These are phyloP conservation scores for Diphyllodes magnificus DNA, from an alignment of 2,113 vertebrate species.

Conservation along the genomic window DNA sequence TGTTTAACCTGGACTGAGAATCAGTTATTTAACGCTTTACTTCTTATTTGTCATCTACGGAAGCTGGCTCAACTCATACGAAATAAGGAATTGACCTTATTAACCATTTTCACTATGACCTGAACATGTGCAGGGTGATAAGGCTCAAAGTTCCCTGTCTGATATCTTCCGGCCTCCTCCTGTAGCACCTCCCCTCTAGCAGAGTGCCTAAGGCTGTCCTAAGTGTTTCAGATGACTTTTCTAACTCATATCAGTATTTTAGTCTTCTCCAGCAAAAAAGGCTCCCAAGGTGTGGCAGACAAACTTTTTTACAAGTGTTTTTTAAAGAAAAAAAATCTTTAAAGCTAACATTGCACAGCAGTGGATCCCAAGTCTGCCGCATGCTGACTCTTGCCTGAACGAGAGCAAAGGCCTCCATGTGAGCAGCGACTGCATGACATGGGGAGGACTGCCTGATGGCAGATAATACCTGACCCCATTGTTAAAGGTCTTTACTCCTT, in stretches of 20 bases:
- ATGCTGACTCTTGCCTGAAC: neutral
- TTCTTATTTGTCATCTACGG: neutral
- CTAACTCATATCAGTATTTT: neutral
- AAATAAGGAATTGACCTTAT: neutral
- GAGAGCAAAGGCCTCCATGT: neutral
- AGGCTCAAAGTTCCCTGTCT: neutral
- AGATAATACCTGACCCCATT: neutral
- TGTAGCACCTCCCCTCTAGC: neutral
- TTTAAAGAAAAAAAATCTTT: neutral
- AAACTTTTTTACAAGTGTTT: neutral
- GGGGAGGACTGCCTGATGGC: neutral
- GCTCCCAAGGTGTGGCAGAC: neutral
- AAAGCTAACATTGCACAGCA: neutral
- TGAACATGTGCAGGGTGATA: neutral
- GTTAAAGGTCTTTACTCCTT: neutral
- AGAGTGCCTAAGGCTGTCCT: neutral
- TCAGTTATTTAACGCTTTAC: neutral
- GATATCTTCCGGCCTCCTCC: neutral
- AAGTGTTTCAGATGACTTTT: neutral
- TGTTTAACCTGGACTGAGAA: neutral
- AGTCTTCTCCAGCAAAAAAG: neutral
- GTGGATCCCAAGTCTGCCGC: neutral
- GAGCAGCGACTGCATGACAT: fast-evolving
- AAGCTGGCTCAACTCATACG: neutral
- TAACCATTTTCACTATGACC: neutral